Evolutionary conservation across 2,113 vertebrate species (phyloP), one percentile per base, ranked within the genome.

Genomic region (Sapayoa aenigma): DNA sequence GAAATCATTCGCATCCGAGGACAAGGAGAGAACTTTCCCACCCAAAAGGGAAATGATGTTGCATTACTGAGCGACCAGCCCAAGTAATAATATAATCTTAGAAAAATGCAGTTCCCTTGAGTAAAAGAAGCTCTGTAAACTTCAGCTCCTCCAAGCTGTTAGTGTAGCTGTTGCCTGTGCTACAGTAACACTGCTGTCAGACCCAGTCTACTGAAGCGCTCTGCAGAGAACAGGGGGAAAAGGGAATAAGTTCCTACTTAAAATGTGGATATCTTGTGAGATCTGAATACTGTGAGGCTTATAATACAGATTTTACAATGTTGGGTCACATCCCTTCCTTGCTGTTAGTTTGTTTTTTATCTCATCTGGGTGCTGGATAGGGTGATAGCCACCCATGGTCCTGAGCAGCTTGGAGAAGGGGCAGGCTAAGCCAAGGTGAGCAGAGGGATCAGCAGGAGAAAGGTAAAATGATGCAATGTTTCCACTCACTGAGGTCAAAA

Each of bases 41-140:
- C 97, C 97, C 97, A 97, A 96, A 98, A 96, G 97, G 97, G 97
- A 98, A 98, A 97, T 97, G 97, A 98, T 93, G 94, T 95, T 89
- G 94, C 93, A 74, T 91, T 93, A 82, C 95, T 89, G 97, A 97
- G 95, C 52, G 79, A 92, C 94, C 96, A 93, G 96, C 94, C 96
- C 97, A 97, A 98, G 97, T 87, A 97, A 97, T 97, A 98, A 96
- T 98, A 98, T 97, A 98, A 98, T 98, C 97, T 86, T 97, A 98
- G 96, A 98, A 98, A 97, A 98, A 98, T 97, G 97, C 91, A 71
- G 93, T 58, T 98, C 97, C 97, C 97, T 95, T 2, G 97, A 90
- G 97, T 69, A 97, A 97, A 98, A 95, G 97, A 98, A 98, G 91
- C 84, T n/a, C 93, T 93, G 84, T 82, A 92, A 97, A 96, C 96